Evolutionary conservation across 2,888 invertebrate genomes (phyloP).

Genomic region (Caenorhabditis sp.): DNA sequence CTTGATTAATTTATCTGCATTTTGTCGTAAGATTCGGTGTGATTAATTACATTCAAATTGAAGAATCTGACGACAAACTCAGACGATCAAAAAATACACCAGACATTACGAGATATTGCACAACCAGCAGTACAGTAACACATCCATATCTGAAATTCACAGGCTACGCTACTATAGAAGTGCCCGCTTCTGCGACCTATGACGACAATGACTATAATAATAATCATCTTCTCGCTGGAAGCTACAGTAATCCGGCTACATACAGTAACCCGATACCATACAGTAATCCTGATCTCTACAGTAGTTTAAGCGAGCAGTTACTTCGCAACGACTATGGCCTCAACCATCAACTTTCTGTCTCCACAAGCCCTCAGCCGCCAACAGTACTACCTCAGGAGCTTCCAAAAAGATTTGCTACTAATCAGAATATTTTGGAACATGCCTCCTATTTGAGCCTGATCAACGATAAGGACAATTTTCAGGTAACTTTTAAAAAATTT

Average conservation of each 20-base stretch:
- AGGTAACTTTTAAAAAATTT: slow-evolving; percentile 7
- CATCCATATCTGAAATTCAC: too few species aligned
- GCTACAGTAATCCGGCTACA: not conserved
- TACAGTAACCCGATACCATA: not conserved
- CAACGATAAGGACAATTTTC: slow-evolving; percentile 40
- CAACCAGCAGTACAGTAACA: too few species aligned
- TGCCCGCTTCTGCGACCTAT: slow-evolving; percentile 12
- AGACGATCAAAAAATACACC: too few species aligned
- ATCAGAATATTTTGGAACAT: slow-evolving; percentile 11
- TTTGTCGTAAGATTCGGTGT: too few species aligned
- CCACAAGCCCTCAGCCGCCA: slow-evolving; percentile 3
- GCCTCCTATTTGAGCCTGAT: slow-evolving; percentile 31
- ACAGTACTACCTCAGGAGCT: slow-evolving; percentile 1
- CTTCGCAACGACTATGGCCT: not conserved
- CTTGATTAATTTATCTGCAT: too few species aligned
- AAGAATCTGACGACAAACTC: too few species aligned
- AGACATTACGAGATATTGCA: too few species aligned
- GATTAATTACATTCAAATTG: too few species aligned
- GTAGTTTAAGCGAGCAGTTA: not conserved
- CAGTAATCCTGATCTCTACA: not conserved
- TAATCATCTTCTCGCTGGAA: too few species aligned
- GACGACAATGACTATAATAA: not conserved
- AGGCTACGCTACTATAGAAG: slow-evolving; percentile 25
- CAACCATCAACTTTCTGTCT: not conserved
- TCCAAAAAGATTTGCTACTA: slow-evolving; percentile 5